These are phyloP conservation scores for Minunthozetes semirufus DNA, from an alignment of 2,888 invertebrate genomes.

Conservation along the genomic window DNA sequence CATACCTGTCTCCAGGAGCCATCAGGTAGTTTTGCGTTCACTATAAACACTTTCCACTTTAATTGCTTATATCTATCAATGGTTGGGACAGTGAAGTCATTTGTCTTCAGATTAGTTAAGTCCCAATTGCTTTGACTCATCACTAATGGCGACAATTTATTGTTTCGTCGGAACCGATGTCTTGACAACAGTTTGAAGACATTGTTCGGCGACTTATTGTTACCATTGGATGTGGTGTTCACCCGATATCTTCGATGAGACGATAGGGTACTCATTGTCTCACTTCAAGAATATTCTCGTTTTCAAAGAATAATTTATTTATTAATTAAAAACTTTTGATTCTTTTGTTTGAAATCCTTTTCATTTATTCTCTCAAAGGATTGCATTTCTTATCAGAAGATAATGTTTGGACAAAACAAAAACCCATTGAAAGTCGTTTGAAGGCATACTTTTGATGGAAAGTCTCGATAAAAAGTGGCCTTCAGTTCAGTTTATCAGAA, in stretches of 20 bases:
- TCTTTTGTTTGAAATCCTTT: background rate
- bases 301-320: background rate
- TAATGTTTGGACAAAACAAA: background rate
- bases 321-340: background rate
- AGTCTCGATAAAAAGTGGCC: background rate
- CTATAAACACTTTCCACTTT: slow-evolving; percentile 51
- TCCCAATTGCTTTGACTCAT: slow-evolving; percentile 19
- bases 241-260: slow-evolving; percentile 10
- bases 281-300: background rate
- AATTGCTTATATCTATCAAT: slow-evolving; percentile 35
- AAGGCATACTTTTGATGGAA: background rate
- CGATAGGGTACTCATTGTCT: slow-evolving; percentile 5
- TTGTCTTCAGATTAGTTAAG: background rate
- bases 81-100: background rate
- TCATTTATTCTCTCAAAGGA: background rate
- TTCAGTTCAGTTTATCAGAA: background rate
- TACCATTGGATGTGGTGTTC: background rate
- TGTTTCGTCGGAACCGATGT: background rate
- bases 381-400: background rate
- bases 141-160: background rate
- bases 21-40: slow-evolving; percentile 60
- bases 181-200: background rate
- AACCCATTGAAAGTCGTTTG: background rate
- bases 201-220: background rate
- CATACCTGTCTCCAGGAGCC: slow-evolving; percentile 60